These are phyloP conservation scores for Vimba vimba DNA, from an alignment of 2,113 vertebrate genomes.

Conservation along the genomic window DNA sequence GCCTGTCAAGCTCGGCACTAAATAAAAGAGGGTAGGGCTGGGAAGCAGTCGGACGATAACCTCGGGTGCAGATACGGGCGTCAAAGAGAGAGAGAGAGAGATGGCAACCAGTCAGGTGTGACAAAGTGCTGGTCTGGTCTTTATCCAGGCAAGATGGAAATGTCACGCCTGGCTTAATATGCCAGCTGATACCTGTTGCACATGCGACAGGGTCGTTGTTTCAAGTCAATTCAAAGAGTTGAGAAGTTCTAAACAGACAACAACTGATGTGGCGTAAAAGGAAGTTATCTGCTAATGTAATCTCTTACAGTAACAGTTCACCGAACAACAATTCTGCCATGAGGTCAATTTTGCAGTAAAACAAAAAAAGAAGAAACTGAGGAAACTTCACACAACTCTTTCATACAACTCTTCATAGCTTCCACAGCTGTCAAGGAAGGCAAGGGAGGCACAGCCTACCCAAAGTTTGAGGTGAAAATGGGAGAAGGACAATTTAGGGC, in stretches of 20 bases:
- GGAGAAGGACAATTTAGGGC: too few relatives aligned
- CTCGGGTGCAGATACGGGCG: not conserved
- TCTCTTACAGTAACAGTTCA: not conserved
- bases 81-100: slow-evolving; percentile 47
- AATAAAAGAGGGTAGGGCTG: slow-evolving; percentile 62
- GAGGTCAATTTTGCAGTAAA: too few relatives aligned
- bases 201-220: not conserved
- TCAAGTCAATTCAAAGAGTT: not conserved
- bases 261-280: not conserved
- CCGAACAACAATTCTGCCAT: too few relatives aligned
- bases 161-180: slow-evolving; percentile 40
- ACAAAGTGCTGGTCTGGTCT: slow-evolving; percentile 26
- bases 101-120: slow-evolving; percentile 38
- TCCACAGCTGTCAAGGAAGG: too few relatives aligned
- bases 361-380: too few relatives aligned
- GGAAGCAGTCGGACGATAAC: slow-evolving; percentile 29
- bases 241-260: not conserved
- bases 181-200: slow-evolving; percentile 35
- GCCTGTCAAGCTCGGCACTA: slow-evolving; percentile 67
- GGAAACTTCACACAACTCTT: too few relatives aligned
- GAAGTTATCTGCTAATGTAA: not conserved
- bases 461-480: too few relatives aligned
- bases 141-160: slow-evolving; percentile 46
- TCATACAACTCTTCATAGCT: too few relatives aligned
- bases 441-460: too few relatives aligned